Evolutionary conservation across 2,113 vertebrate genomes (phyloP).

Genomic region (Psittacula cyanocephala): DNA sequence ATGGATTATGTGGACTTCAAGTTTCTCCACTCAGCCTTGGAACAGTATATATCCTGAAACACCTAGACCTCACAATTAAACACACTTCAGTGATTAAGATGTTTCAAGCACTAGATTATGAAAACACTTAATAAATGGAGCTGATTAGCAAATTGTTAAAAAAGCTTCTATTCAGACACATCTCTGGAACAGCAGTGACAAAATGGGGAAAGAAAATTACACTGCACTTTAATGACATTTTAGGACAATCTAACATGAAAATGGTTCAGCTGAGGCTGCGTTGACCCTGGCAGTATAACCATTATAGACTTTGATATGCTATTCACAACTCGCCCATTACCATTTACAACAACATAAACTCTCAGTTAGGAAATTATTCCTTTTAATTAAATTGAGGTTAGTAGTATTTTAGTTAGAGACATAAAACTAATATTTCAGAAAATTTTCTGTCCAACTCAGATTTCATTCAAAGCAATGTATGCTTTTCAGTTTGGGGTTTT

Average conservation of each 20-base stretch:
- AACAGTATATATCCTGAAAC: background rate
- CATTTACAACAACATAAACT: background rate
- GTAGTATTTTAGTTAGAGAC: background rate
- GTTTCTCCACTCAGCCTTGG: background rate
- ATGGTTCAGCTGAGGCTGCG: background rate
- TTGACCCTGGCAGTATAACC: background rate
- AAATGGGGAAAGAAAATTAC: background rate
- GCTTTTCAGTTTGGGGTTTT: background rate
- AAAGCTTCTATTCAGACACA: background rate
- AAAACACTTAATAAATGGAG: background rate
- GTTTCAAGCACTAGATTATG: background rate
- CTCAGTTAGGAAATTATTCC: background rate
- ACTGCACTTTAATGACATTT: background rate
- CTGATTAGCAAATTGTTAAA: background rate
- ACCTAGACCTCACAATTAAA: background rate
- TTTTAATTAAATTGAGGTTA: background rate
- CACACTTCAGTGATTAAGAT: background rate
- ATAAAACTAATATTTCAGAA: background rate
- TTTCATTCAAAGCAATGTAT: background rate
- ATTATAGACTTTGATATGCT: background rate
- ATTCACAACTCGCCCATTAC: background rate
- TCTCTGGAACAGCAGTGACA: background rate
- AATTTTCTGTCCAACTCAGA: background rate
- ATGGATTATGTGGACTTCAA: background rate
- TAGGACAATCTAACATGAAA: background rate